A percentile compares a stretch with the other conserved stretches of the same genome.
phyloP scores from a whole-genome alignment of 2,888 invertebrate genomes.

The Rhamphomyia laevipes region DNA sequence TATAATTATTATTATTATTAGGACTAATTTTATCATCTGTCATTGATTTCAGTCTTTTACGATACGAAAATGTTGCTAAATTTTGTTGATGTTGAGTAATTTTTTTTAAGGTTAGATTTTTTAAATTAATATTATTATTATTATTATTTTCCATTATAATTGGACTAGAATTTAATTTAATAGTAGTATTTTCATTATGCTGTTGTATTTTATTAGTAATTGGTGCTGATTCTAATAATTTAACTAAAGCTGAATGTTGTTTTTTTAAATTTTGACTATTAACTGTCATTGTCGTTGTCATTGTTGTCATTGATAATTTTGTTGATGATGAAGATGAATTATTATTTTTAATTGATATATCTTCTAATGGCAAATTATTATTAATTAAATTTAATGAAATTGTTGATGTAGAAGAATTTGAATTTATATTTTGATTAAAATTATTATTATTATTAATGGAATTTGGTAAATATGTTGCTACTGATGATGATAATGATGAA shows the following conservation, averaged over 20 bases:
- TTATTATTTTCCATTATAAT: neutral
- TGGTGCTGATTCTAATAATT: conserved; percentile 47
- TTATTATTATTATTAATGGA: too few relatives aligned
- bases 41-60: conserved; percentile 19
- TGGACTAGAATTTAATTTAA: neutral
- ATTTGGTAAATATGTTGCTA: neutral
- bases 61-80: conserved; percentile 11
- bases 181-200: conserved; percentile 20
- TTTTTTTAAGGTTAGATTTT: neutral
- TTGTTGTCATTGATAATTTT: conserved; percentile 18
- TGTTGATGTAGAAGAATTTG: too few relatives aligned
- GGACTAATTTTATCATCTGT: neutral
- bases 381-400: too few relatives aligned
- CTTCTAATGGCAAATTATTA: too few relatives aligned
- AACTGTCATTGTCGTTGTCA: conserved; percentile 17
- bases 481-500: conserved; percentile 2
- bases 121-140: neutral
- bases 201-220: conserved; percentile 25
- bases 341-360: too few relatives aligned
- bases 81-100: conserved; percentile 4
- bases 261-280: conserved; percentile 42
- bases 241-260: conserved; percentile 51
- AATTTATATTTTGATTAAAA: conserved; percentile 7
- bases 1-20: neutral
- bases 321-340: conserved; percentile 18